Evolutionary conservation across 1,140 invertebrate genomes (phyloP), one percentile per base, ranked within the genome.

Genomic region (Bombus waltoni): DNA sequence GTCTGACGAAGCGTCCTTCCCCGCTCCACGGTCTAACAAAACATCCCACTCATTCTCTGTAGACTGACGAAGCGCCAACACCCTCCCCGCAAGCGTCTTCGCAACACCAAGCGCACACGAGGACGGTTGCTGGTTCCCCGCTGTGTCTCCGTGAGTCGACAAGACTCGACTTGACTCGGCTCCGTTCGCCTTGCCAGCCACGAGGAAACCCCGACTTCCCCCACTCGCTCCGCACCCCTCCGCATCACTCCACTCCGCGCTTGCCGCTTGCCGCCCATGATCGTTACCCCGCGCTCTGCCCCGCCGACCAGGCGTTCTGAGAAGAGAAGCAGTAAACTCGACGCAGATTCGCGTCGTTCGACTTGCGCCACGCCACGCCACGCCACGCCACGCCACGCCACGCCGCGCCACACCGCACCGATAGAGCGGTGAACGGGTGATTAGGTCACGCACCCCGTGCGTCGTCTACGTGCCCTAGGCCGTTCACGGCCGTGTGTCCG

Each of bases 361-460:
- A 83, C 78, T 66, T 87, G 57, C 77, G 83, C 66, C 66, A 32
- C 66, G 66, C 15, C 88, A 88, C 86, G 81, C 79, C 86, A 62
- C 59, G 3, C 62, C 62, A 1, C 62, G 13, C 15, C 88, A 85
- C 87, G 72, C 79, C 85, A 0, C 28, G 2, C 59, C 25, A 0
- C 59, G 1, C 57, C 25, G 11, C 25, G n/a, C 59, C 35, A 9
- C 35, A 35, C 10, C 88, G 87, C 87, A 81, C 77, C 85, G 81
- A 74, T 73, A 87, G 87, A 90, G 82, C 88, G 90, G 92, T 92
- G 93, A 94, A 93, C 94, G 93, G 91, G 92, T 94, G 94, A 94
- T 94, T 94, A 90, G 93, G 93, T 94, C 93, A 94, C 93, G 93
- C 93, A 94, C 93, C 93, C 93, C 92, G 91, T 89, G 81, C 89